phyloP scores from a whole-genome alignment of 2,113 vertebrate species.

The Tragelaphus imberbis region DNA sequence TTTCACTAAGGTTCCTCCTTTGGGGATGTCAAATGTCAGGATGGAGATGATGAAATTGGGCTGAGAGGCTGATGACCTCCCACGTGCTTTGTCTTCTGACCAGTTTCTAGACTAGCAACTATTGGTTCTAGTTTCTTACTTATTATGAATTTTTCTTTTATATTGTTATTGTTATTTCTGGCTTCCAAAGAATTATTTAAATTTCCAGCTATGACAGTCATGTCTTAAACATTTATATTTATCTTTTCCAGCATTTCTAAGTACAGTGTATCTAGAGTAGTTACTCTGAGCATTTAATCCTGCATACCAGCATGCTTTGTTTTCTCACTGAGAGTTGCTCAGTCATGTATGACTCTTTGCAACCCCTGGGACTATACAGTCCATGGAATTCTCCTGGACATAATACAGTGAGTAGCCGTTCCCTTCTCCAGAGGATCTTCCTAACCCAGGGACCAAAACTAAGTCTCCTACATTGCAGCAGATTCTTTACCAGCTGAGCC shows the following conservation, averaged over 20 bases:
- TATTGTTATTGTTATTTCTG: not conserved
- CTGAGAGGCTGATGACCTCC: rapidly evolving
- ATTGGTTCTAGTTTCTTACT: not conserved
- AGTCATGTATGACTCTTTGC: not conserved
- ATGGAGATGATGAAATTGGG: not conserved
- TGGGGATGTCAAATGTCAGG: not conserved
- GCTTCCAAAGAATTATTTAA: not conserved
- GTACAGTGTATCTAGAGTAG: not conserved
- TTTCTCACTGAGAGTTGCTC: not conserved
- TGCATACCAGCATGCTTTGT: not conserved
- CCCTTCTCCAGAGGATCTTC: not conserved
- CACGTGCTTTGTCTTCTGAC: rapidly evolving
- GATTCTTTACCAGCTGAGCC: not conserved
- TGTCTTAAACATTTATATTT: not conserved
- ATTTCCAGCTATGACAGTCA: not conserved
- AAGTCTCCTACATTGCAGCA: not conserved
- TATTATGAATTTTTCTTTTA: not conserved
- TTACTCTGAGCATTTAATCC: not conserved
- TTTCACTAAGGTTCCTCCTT: not conserved
- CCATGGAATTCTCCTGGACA: not conserved
- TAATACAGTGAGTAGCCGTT: not conserved
- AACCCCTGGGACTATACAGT: not conserved
- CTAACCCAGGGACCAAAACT: not conserved
- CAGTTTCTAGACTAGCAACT: not conserved
- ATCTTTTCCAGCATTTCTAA: not conserved